Base-by-base conservation (phyloP, 2,113 vertebrate species). In the Plecturocebus donacophilus region DNA sequence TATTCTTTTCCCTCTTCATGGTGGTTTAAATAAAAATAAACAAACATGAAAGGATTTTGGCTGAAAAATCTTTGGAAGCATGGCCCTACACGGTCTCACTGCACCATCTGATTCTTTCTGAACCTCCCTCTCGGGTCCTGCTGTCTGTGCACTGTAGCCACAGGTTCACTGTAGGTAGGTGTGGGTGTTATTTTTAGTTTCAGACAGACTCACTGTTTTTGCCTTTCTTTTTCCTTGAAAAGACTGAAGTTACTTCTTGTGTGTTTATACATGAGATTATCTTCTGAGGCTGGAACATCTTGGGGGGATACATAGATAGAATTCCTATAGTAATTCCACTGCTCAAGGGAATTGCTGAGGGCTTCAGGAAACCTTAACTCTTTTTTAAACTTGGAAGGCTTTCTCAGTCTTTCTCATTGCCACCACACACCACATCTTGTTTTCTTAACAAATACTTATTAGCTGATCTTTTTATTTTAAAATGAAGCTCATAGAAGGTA, bases 351-450 rank as follows among this genome's bases (percentile, higher is more conserved):
- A 30, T 64, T 20, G 12, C 2, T 1, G 45, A 21, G 68, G 40
- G 13, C 16, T 9, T 2, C 0, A 12, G 42, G 73, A 32, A 23
- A 5, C 42, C 6, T 13, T 1, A 84, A 13, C 79, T 47, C 77
- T 13, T 4, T 23, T 40, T 40, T 23, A 27, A 38, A n/a, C 2
- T 0, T 35, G 1, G 20, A 38, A 64, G 3, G 54, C 38, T 6
- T 42, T 42, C 61, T 6, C 13, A 13, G 1, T 2, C 8, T 12
- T 12, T 71, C 66, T 32, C 52, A 0, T 35, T 0, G 21, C 13
- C 32, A 0, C 38, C 25, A 9, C 6, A 0, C 12, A 61, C 54
- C 2, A 3, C 1, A 5, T n/a, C 2, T n/a, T 54, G 40, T 19
- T 27, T n/a, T 30, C 2, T 3, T 20, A 17, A 9, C 77, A 84